These are phyloP conservation scores for Apamea epomidion DNA, from an alignment of 2,888 invertebrate genomes.

Conservation along the genomic window DNA sequence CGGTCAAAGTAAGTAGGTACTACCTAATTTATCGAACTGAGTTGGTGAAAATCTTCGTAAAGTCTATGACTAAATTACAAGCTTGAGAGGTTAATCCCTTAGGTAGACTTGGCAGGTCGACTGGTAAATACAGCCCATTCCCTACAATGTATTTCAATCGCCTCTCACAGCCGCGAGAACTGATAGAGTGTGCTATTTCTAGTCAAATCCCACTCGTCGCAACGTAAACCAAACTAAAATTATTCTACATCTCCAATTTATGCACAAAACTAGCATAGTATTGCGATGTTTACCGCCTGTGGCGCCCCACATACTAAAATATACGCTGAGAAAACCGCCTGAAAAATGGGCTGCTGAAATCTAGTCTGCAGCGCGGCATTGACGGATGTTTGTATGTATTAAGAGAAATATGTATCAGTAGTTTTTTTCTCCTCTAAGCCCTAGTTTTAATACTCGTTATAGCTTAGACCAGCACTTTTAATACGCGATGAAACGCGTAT, in stretches of 20 bases:
- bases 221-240: constrained; percentile 39
- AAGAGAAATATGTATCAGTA: constrained; percentile 74
- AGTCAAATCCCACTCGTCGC: constrained; percentile 3
- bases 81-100: background rate
- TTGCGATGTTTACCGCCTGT: constrained; percentile 78
- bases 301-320: constrained; percentile 82
- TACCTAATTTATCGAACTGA: background rate
- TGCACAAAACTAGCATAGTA: constrained; percentile 75
- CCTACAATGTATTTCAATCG: constrained; percentile 13
- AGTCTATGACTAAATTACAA: background rate
- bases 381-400: constrained; percentile 81
- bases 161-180: background rate
- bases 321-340: constrained; percentile 77
- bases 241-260: constrained; percentile 72
- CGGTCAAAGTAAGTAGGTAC: background rate
- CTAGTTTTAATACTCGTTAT: constrained; percentile 73
- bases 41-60: too few species aligned
- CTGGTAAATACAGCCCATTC: constrained; percentile 2
- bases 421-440: constrained; percentile 65
- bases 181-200: constrained; percentile 24
- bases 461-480: constrained; percentile 68
- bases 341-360: constrained; percentile 85
- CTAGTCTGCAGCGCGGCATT: constrained; percentile 74
- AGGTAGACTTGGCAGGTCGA: background rate
- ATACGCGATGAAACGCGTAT: constrained; percentile 70